A percentile compares a stretch with the other conserved stretches of the same genome.
phyloP scores from a whole-genome alignment of 1,140 invertebrate species.

The Radopholus similis region DNA sequence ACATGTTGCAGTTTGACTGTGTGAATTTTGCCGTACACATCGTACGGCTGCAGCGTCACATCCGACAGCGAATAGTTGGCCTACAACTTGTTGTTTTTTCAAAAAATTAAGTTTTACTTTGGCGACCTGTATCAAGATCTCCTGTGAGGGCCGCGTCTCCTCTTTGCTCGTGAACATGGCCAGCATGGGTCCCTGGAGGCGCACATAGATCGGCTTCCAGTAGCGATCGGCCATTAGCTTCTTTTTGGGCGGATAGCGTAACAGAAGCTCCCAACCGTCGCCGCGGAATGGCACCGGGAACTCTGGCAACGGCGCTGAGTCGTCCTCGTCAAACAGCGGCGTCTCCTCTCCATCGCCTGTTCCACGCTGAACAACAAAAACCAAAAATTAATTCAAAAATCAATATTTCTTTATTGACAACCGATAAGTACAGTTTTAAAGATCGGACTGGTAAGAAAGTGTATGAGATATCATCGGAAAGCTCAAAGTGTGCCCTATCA shows the following conservation, averaged over 20 bases:
- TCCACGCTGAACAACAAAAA: neutral
- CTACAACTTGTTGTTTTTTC: no score
- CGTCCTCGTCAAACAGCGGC: conserved; percentile 88
- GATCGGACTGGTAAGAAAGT: no score
- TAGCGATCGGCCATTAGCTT: conserved; percentile 90
- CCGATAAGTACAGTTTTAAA: neutral
- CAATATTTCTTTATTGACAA: neutral
- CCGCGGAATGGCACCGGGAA: conserved; percentile 73
- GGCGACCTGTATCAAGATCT: conserved; percentile 46
- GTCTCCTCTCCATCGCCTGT: conserved; percentile 21
- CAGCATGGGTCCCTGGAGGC: conserved; percentile 76
- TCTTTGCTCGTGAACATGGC: conserved; percentile 77
- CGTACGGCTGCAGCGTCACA: conserved; percentile 62
- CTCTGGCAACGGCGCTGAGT: conserved; percentile 83
- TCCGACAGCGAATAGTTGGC: conserved; percentile 58
- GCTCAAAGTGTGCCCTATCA: neutral
- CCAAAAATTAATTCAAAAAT: neutral
- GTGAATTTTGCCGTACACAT: conserved; percentile 97
- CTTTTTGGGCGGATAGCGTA: conserved; percentile 69
- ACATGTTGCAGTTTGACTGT: conserved; percentile 96
- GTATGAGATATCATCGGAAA: no score
- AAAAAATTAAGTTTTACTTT: neutral
- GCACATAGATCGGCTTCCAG: conserved; percentile 94
- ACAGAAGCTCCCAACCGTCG: conserved; percentile 92
- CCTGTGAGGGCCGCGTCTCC: conserved; percentile 84